Evolutionary conservation across 2,113 vertebrate species (phyloP).

Genomic region (Hypanus sabinus): DNA sequence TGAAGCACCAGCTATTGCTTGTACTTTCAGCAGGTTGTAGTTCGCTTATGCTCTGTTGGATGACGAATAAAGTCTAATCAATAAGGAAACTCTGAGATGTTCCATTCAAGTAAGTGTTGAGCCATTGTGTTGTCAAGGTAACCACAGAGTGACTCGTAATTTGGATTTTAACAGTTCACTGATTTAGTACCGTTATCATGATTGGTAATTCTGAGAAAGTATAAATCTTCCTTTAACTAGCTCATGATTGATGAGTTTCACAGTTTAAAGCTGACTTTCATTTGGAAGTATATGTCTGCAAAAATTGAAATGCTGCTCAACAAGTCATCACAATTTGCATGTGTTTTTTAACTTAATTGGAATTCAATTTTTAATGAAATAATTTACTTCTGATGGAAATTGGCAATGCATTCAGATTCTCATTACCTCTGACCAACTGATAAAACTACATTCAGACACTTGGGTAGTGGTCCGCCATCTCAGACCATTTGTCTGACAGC

Average conservation of each 20-base stretch:
- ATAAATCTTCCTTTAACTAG: not conserved
- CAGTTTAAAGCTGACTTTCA: not conserved
- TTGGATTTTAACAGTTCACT: not conserved
- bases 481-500: not conserved
- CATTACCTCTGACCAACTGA: not conserved
- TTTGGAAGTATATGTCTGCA: not conserved
- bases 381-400: not conserved
- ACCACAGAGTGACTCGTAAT: not conserved
- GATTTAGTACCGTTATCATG: not conserved
- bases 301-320: not conserved
- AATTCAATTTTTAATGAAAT: not conserved
- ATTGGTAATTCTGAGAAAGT: not conserved
- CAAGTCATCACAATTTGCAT: not conserved
- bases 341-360: not conserved
- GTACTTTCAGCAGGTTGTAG: not conserved
- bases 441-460: not conserved
- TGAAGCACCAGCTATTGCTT: not conserved
- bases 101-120: not conserved
- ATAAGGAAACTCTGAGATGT: not conserved
- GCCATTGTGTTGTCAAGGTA: not conserved
- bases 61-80: not conserved
- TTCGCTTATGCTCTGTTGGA: not conserved
- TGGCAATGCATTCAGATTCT: not conserved
- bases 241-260: slow-evolving; percentile 1
- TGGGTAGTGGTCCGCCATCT: not conserved